Base-by-base conservation (phyloP, 1,140 invertebrate species). In the Calliphora vicina region DNA sequence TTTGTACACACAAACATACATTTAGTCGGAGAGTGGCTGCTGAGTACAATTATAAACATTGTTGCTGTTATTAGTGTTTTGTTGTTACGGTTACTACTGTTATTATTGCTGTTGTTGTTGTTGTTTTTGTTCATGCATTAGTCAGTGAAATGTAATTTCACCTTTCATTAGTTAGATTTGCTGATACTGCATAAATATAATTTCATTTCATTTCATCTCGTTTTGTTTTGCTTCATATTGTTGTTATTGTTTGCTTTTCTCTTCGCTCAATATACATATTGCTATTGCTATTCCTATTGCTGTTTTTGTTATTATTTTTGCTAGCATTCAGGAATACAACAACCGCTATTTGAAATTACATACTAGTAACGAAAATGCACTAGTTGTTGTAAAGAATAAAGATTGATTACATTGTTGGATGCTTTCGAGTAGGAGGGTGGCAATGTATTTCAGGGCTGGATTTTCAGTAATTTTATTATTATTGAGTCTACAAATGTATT, bases 101-200 rank as follows among this genome's bases (percentile, higher is more conserved):
- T 20, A 67, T 23, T 72, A 26, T 15, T 26, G 67, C 61, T 35
- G 29, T 35, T 35, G 29, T 2, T 35, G 8, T 35, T 35, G 8
- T 35, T 35, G 2, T 35, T 35, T 72, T 35, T 74, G 26, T 71
- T 4, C 10, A 50, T 50, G 12, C 27, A 74, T 26, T 74, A 26
- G 27, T 29, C 72, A 29, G 72, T 74, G 15, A 81, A 81, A 81
- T 81, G 45, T 29, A 81, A 81, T 81, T 81, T 57, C 50, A 81
- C 80, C 80, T 81, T 57, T 61, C 45, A 81, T 81, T 81, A 81
- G 45, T 81, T 57, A 57, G 50, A 81, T 81, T 81, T 81, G 45
- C 42, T 81, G 80, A 29, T 74, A 29, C 29, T 74, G 72, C 72
- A 74, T 35, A 50, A 50, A 35, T 35, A 35, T 35, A 35, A 35